Conservation (phyloP, 2,888 invertebrate species). For the Metellina segmentata region DNA sequence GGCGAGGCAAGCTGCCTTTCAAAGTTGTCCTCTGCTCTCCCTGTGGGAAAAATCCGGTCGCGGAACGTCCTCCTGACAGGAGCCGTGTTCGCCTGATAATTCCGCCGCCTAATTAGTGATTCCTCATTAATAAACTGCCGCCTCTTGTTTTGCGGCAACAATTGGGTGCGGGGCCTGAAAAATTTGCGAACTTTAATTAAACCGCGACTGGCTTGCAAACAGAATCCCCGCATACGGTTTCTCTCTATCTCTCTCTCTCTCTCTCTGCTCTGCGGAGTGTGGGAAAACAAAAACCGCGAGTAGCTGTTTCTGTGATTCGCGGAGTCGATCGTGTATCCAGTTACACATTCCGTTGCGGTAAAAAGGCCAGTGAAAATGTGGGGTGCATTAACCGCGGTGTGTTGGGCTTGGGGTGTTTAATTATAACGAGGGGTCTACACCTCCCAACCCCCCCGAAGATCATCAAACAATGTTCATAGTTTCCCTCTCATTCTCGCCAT, state of each 20-base stretch:
- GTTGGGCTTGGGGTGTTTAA: no score
- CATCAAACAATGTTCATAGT: no score
- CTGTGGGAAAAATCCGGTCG: conserved; percentile 68
- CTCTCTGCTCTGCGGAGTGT: background rate
- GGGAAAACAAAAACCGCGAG: background rate
- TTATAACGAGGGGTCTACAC: no score
- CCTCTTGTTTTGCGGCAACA: conserved; percentile 9
- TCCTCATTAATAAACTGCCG: conserved; percentile 71
- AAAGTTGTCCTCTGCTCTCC: conserved; percentile 49
- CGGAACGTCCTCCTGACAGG: conserved; percentile 53
- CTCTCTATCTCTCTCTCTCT: background rate
- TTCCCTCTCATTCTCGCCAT: no score
- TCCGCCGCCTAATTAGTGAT: conserved; percentile 67
- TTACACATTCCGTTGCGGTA: no score
- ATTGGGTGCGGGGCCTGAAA: background rate
- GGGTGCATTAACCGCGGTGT: no score
- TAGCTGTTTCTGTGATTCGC: background rate
- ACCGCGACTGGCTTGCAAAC: background rate
- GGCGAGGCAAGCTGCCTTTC: conserved; percentile 24
- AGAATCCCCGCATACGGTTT: background rate
- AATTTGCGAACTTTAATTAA: conserved; percentile 32
- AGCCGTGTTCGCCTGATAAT: conserved; percentile 66
- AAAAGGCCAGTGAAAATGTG: no score
- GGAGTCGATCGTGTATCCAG: background rate
- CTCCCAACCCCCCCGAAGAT: no score